phyloP scores from a whole-genome alignment of 92 coral and sea anemone genomes.

The Chrysogorgia sp. region DNA sequence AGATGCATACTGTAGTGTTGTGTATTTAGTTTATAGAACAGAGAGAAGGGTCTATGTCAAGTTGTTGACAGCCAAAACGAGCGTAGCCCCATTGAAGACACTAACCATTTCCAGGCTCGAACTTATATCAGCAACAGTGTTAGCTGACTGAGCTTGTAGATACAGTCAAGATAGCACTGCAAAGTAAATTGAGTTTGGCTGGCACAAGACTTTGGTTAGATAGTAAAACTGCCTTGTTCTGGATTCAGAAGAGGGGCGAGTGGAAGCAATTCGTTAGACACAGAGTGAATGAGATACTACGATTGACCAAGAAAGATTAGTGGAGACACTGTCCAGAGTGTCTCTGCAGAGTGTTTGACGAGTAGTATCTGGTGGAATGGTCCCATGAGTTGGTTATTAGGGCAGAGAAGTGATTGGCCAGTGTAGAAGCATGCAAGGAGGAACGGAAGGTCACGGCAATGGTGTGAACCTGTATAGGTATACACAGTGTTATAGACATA shows the following conservation, averaged over 20 bases:
- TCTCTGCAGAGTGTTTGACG: too few relatives aligned
- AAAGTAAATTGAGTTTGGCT: constrained; percentile 21
- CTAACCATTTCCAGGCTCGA: constrained; percentile 50
- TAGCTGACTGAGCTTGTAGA: constrained; percentile 39
- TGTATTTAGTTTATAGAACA: constrained; percentile 1
- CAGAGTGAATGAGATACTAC: constrained; percentile 51
- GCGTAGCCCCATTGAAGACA: constrained; percentile 50
- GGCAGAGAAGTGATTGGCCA: background rate
- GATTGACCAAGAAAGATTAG: constrained; percentile 38
- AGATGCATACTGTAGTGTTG: background rate
- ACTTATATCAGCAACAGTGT: constrained; percentile 46
- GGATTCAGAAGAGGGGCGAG: constrained; percentile 37
- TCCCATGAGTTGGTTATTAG: constrained; percentile 35
- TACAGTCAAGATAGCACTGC: constrained; percentile 38
- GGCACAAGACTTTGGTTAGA: constrained; percentile 51
- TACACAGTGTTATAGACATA: too few relatives aligned
- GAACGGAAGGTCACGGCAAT: too few relatives aligned
- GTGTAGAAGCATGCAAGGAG: too few relatives aligned
- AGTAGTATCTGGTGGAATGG: constrained; percentile 49
- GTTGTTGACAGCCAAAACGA: constrained; percentile 29
- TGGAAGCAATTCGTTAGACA: constrained; percentile 58
- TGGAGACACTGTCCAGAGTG: constrained; percentile 53
- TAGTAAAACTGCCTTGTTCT: constrained; percentile 51
- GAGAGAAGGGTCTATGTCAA: background rate
- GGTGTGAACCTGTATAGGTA: too few relatives aligned